Percentiles rank a stretch among this genome's conserved stretches.
Conservation (phyloP, 2,113 vertebrate species). For the Coptodon bakossiorum region DNA sequence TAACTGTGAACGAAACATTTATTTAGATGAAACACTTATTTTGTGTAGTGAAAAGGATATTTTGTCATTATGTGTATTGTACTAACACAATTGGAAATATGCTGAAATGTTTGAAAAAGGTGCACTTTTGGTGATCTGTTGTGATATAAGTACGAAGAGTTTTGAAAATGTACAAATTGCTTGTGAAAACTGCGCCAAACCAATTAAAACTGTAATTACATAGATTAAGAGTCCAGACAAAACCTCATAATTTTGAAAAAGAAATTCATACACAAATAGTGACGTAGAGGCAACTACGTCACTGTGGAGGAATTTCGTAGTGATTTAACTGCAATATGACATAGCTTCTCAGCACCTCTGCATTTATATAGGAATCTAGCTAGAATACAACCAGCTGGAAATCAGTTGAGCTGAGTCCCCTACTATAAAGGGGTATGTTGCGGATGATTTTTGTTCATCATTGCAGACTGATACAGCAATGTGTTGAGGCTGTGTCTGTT, state of each 20-base stretch:
- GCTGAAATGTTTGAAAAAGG: no score
- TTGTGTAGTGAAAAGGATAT: no score
- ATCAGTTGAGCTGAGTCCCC: not conserved
- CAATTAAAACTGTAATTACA: not conserved
- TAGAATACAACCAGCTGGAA: not conserved
- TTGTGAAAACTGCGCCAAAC: no score
- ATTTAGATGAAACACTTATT: no score
- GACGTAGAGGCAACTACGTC: not conserved
- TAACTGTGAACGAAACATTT: no score
- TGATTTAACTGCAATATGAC: not conserved
- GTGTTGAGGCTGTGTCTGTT: not conserved
- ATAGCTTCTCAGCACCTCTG: not conserved
- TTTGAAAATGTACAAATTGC: no score
- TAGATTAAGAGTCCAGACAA: not conserved
- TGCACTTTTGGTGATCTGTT: no score
- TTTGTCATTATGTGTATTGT: no score
- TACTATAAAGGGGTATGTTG: not conserved
- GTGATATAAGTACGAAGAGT: no score
- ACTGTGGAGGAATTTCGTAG: not conserved
- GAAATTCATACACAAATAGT: not conserved
- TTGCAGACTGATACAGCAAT: not conserved
- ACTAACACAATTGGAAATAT: no score
- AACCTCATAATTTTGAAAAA: not conserved
- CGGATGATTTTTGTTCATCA: not conserved
- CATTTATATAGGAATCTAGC: not conserved